Evolutionary conservation across 2,888 invertebrate species (phyloP).

Genomic region (Eupeodes luniger): DNA sequence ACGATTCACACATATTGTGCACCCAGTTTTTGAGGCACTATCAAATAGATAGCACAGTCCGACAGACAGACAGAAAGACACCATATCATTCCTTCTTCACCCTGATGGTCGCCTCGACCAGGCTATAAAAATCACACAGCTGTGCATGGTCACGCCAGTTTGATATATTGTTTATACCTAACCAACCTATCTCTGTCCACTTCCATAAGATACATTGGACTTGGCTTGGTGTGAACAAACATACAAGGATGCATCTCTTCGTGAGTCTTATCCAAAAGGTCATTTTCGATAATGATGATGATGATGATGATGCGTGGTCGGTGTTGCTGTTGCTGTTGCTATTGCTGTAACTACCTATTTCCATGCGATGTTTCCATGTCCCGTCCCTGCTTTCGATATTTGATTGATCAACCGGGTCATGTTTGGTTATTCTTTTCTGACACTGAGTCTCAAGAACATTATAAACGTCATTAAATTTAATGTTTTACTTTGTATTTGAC

Average conservation of each 20-base stretch:
- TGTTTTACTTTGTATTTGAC: slow-evolving; percentile 59
- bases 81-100: slow-evolving; percentile 42
- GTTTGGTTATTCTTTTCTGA: slow-evolving; percentile 16
- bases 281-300: slow-evolving; percentile 74
- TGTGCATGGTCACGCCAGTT: slow-evolving; percentile 77
- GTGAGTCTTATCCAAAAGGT: slow-evolving; percentile 58
- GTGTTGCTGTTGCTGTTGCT: too few species aligned
- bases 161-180: slow-evolving; percentile 72
- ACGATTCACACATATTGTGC: slow-evolving; percentile 74
- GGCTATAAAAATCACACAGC: slow-evolving; percentile 74
- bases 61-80: slow-evolving; percentile 33
- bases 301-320: slow-evolving; percentile 61
- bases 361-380: slow-evolving; percentile 39
- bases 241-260: slow-evolving; percentile 36
- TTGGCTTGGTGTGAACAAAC: slow-evolving; percentile 28
- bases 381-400: slow-evolving; percentile 26
- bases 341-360: slow-evolving; percentile 32
- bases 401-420: slow-evolving; percentile 67
- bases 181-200: slow-evolving; percentile 46
- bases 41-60: slow-evolving; percentile 14
- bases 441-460: neutral
- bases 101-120: slow-evolving; percentile 41
- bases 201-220: neutral
- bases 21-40: slow-evolving; percentile 48
- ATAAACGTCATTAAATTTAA: slow-evolving; percentile 68